A percentile compares a stretch with the other conserved stretches of the same genome.
These are phyloP conservation scores for Ispidina picta DNA, from an alignment of 2,797 vertebrate species.

Conservation along the genomic window DNA sequence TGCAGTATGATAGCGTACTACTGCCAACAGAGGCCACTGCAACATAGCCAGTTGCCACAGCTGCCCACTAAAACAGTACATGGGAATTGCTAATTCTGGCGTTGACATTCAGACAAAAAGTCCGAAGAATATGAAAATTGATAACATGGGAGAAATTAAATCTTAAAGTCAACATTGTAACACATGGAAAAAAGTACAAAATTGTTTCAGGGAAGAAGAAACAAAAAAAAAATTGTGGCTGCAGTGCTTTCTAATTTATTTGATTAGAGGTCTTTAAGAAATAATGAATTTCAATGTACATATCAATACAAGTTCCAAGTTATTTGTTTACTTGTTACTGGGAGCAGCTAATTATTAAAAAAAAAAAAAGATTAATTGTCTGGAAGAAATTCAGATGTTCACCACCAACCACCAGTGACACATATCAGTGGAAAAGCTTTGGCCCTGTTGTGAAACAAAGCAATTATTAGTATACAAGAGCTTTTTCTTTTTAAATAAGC, in stretches of 20 bases:
- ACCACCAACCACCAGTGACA: neutral
- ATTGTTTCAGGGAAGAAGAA: neutral
- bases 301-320: neutral
- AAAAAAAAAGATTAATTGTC: neutral
- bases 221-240: neutral
- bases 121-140: neutral
- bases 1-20: too few relatives aligned
- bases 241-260: neutral
- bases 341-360: neutral
- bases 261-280: neutral
- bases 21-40: neutral
- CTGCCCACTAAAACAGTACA: neutral
- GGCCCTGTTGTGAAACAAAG: conserved; percentile 24
- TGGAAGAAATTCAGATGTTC: conserved; percentile 7
- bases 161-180: neutral
- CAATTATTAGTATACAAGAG: neutral
- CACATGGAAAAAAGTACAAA: neutral
- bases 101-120: neutral
- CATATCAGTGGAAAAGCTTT: conserved; percentile 18
- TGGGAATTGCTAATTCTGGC: neutral
- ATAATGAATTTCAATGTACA: neutral
- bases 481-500: neutral
- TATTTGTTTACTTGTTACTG: neutral
- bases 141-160: neutral
- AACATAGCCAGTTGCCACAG: neutral